Conservation (phyloP, 2,888 invertebrate species). For the Coronaproctus castanopsis region DNA sequence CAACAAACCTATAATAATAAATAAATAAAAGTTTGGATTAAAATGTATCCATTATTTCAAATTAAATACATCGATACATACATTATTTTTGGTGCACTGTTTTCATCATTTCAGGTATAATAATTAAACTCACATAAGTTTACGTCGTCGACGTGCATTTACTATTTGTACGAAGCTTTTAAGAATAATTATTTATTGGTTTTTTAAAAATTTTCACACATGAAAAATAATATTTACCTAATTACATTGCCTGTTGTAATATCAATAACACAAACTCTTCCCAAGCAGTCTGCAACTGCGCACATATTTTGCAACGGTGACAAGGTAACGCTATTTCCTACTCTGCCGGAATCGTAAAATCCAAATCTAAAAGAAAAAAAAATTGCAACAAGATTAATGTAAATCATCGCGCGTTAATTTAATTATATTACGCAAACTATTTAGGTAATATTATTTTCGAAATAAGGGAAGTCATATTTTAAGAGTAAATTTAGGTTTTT, state of each 20-base stretch:
- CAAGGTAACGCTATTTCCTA: slow-evolving; percentile 49
- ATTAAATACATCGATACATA: no score
- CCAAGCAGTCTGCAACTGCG: slow-evolving; percentile 64
- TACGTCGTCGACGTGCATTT: no score
- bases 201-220: background rate
- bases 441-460: background rate
- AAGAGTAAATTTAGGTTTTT: no score
- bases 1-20: no score
- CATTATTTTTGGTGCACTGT: no score
- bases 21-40: no score
- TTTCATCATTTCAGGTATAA: no score
- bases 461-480: background rate
- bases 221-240: slow-evolving; percentile 27
- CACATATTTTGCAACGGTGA: slow-evolving; percentile 63
- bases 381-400: slow-evolving; percentile 1
- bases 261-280: slow-evolving; percentile 72
- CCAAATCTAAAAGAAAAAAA: slow-evolving; percentile 36
- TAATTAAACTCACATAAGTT: no score
- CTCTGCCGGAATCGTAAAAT: slow-evolving; percentile 55
- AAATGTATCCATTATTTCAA: no score
- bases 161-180: no score
- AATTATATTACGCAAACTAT: slow-evolving; percentile 7
- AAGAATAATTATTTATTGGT: no score
- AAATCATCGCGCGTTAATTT: background rate
- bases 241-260: slow-evolving; percentile 55